Evolutionary conservation across 2,113 vertebrate genomes (phyloP).

Genomic region (Ifrita kowaldi): DNA sequence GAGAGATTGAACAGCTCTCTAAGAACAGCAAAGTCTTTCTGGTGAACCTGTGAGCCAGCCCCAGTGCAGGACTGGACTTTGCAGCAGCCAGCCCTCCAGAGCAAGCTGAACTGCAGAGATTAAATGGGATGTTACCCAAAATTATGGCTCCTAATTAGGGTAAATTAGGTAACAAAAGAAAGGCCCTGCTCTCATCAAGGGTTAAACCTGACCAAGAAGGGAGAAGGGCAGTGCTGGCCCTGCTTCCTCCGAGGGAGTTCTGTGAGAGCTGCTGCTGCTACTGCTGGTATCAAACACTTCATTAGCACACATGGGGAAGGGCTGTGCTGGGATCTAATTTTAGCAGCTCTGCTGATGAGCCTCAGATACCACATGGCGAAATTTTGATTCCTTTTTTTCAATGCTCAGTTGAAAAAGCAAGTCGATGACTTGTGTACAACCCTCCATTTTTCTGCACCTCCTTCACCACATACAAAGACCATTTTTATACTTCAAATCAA

Average conservation of each 20-base stretch:
- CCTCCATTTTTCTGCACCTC: neutral
- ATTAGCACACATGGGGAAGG: neutral
- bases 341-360: neutral
- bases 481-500: neutral
- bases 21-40: neutral
- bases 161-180: neutral
- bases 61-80: neutral
- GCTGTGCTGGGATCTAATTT: neutral
- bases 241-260: neutral
- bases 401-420: neutral
- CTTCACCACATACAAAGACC: neutral
- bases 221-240: neutral
- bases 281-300: neutral
- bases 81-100: neutral
- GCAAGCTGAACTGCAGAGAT: neutral
- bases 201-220: neutral
- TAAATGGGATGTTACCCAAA: neutral
- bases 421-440: neutral
- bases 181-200: neutral
- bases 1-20: neutral
- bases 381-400: neutral
- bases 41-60: neutral
- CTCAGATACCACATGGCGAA: neutral
- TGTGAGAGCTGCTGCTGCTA: neutral
- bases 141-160: neutral